These are phyloP conservation scores for Sarcophaga variegata DNA, from an alignment of 2,888 invertebrate genomes.

Conservation along the genomic window DNA sequence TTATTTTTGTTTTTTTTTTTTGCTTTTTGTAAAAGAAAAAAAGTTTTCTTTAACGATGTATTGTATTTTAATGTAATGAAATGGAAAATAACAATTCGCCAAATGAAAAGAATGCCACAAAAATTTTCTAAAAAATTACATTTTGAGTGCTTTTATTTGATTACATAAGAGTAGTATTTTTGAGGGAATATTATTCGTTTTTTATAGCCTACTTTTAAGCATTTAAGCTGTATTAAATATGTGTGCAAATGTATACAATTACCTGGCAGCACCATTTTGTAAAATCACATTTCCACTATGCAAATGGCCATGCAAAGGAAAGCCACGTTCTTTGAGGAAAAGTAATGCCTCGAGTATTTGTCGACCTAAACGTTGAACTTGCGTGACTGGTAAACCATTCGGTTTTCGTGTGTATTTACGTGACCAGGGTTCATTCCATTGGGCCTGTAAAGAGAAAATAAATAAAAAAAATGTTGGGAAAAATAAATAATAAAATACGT, in stretches of 20 bases:
- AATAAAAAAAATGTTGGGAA: conserved; percentile 14
- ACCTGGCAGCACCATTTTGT: conserved; percentile 95
- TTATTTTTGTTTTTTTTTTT: not conserved
- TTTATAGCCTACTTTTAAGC: conserved; percentile 32
- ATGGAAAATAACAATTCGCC: not conserved
- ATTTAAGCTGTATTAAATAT: not conserved
- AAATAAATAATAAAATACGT: not conserved
- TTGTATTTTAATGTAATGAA: not conserved
- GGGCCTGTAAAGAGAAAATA: conserved; percentile 83
- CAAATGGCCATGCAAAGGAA: conserved; percentile 92
- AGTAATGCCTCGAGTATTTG: conserved; percentile 93
- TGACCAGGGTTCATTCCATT: conserved; percentile 90
- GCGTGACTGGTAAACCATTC: conserved; percentile 88
- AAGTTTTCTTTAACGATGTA: not conserved
- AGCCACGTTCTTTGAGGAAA: conserved; percentile 92
- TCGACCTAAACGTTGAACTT: conserved; percentile 92
- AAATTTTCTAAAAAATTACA: conserved; percentile 13
- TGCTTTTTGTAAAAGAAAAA: not conserved
- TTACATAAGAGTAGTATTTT: too few species aligned
- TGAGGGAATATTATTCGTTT: not conserved
- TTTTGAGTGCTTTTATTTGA: not conserved
- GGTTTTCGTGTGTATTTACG: conserved; percentile 88
- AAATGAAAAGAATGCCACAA: not conserved
- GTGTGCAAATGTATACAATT: conserved; percentile 55
- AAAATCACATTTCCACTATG: conserved; percentile 95